Percentiles rank a stretch among this genome's conserved stretches.
Evolutionary conservation across 2,888 invertebrate genomes (phyloP).

Genomic region (Rhingia rostrata): DNA sequence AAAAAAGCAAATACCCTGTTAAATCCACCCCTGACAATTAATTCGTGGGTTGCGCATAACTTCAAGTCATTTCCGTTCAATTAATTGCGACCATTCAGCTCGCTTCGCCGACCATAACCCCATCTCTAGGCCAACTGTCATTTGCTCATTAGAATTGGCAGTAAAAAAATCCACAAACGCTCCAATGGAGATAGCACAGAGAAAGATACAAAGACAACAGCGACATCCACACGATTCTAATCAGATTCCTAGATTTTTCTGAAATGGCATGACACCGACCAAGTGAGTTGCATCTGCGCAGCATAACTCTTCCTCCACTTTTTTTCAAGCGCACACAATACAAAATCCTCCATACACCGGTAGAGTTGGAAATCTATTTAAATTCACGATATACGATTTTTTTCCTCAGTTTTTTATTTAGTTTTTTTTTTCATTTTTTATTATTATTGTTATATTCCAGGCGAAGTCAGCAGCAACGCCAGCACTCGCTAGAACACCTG

Average conservation of each 20-base stretch:
- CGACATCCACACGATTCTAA: slow-evolving; percentile 53
- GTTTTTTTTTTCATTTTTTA: slow-evolving; percentile 39
- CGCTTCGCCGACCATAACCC: slow-evolving; percentile 43
- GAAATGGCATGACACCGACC: slow-evolving; percentile 60
- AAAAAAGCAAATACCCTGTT: background rate
- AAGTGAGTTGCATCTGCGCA: slow-evolving; percentile 62
- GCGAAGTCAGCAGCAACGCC: slow-evolving; percentile 77
- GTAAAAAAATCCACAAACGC: slow-evolving; percentile 26
- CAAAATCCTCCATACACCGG: slow-evolving; percentile 34
- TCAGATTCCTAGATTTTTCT: slow-evolving; percentile 71
- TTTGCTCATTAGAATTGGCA: slow-evolving; percentile 60
- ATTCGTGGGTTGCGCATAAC: slow-evolving; percentile 49
- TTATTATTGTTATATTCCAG: slow-evolving; percentile 76
- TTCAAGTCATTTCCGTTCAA: slow-evolving; percentile 68
- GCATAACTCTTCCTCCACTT: slow-evolving; percentile 53
- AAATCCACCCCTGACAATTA: slow-evolving; percentile 62
- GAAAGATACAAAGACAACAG: slow-evolving; percentile 12
- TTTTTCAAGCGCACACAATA: slow-evolving; percentile 42
- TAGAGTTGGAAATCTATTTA: slow-evolving; percentile 64
- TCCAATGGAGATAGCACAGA: slow-evolving; percentile 34
- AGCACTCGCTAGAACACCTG: slow-evolving; percentile 78
- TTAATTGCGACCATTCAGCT: slow-evolving; percentile 50
- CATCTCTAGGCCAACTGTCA: slow-evolving; percentile 51
- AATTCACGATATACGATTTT: slow-evolving; percentile 57
- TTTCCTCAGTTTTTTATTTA: slow-evolving; percentile 48